These are phyloP conservation scores for Parnassius apollo DNA, from an alignment of 2,888 invertebrate species.

Conservation along the genomic window DNA sequence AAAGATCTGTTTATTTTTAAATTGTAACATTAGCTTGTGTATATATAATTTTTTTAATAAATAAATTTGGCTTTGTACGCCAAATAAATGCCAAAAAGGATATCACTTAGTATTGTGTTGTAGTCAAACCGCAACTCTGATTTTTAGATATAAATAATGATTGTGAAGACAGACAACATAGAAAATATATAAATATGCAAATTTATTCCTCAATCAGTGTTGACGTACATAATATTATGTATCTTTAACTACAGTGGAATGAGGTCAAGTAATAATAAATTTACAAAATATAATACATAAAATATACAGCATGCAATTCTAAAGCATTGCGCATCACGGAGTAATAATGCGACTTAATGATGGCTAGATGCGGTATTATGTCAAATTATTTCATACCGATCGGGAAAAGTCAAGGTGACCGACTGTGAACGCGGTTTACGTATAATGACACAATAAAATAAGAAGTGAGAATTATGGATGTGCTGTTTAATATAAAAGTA, in stretches of 20 bases:
- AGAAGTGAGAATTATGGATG: slow-evolving; percentile 35
- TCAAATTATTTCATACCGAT: slow-evolving; percentile 78
- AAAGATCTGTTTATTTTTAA: too few relatives aligned
- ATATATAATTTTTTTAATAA: too few relatives aligned
- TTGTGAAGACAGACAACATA: too few relatives aligned
- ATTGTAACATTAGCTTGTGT: too few relatives aligned
- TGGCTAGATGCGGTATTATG: slow-evolving; percentile 64
- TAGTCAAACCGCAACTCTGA: too few relatives aligned
- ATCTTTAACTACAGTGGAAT: slow-evolving; percentile 6
- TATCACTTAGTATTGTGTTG: too few relatives aligned
- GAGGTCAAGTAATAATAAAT: slow-evolving; percentile 22
- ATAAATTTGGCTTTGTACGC: too few relatives aligned
- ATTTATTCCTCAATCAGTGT: too few relatives aligned
- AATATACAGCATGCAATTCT: slow-evolving; percentile 38
- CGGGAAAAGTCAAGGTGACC: slow-evolving; percentile 78
- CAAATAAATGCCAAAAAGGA: too few relatives aligned
- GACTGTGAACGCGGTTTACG: slow-evolving; percentile 51
- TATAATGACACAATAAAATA: slow-evolving; percentile 50
- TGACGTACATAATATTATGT: too few relatives aligned
- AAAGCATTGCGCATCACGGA: slow-evolving; percentile 42
- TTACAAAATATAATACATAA: slow-evolving; percentile 40
- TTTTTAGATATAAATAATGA: too few relatives aligned
- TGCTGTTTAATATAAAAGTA: slow-evolving; percentile 28
- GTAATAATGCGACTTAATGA: slow-evolving; percentile 60
- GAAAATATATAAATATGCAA: too few relatives aligned